Conservation (phyloP, 2,113 vertebrate species). For the Carassius auratus region DNA sequence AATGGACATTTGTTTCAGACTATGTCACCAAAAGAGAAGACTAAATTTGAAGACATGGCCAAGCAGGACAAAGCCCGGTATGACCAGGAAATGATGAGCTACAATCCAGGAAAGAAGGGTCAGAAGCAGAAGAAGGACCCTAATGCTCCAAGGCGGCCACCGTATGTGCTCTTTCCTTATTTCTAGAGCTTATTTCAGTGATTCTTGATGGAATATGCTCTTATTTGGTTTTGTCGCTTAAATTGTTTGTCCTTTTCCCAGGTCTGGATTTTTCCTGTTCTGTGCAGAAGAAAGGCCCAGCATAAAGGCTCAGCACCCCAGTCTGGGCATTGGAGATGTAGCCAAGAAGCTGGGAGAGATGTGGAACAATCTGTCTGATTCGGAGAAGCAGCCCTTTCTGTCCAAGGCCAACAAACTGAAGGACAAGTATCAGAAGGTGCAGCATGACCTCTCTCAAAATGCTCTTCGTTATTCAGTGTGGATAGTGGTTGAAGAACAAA, state of each 20-base stretch:
- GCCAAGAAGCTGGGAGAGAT: conserved; percentile 86
- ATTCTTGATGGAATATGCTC: accelerated
- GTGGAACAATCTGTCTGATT: conserved; percentile 87
- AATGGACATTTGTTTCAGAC: conserved; percentile 67
- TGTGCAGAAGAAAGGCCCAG: conserved; percentile 86
- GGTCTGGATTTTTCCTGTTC: conserved; percentile 88
- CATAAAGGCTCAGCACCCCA: conserved; percentile 85
- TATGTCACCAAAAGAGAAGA: conserved; percentile 87
- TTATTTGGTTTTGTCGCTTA: background rate
- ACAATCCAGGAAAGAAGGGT: conserved; percentile 80
- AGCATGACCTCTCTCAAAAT: background rate
- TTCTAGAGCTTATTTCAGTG: background rate
- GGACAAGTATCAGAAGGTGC: conserved; percentile 88
- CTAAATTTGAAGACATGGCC: conserved; percentile 88
- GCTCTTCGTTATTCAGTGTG: background rate
- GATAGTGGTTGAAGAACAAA: background rate
- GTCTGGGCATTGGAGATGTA: conserved; percentile 84
- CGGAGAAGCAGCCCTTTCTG: conserved; percentile 84
- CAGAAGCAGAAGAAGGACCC: conserved; percentile 86
- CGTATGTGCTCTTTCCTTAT: conserved; percentile 73
- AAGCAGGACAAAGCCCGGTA: conserved; percentile 88
- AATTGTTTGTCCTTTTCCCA: conserved; percentile 48
- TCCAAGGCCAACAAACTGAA: conserved; percentile 86
- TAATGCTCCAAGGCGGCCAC: conserved; percentile 84
- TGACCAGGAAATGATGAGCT: conserved; percentile 88